A percentile compares a stretch with the other conserved stretches of the same genome.
Conservation (phyloP, 1,140 invertebrate genomes). For the Lucilia sericata region DNA sequence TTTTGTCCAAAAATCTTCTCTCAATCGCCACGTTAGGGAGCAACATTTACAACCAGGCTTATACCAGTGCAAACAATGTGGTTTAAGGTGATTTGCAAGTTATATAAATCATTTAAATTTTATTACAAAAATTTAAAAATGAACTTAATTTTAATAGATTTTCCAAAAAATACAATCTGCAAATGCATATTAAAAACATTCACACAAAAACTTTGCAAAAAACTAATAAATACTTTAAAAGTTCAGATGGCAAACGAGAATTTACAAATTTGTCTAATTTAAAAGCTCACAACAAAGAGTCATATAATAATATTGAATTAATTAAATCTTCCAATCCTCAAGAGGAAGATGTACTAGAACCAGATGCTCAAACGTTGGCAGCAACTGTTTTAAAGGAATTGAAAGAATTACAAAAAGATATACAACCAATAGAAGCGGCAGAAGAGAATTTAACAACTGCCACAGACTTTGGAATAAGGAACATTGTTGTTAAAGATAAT, state of each 20-base stretch:
- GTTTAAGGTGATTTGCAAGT: background rate
- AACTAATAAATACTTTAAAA: background rate
- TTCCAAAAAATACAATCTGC: slow-evolving; percentile 40
- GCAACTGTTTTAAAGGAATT: slow-evolving; percentile 39
- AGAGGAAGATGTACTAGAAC: background rate
- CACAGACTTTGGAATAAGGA: background rate
- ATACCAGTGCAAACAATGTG: slow-evolving; percentile 33
- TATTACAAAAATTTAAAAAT: too few species aligned
- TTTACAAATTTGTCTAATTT: background rate
- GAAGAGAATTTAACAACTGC: background rate
- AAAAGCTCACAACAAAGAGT: slow-evolving; percentile 19
- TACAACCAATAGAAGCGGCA: background rate
- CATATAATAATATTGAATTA: background rate
- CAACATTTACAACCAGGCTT: slow-evolving; percentile 14
- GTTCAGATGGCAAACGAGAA: background rate
- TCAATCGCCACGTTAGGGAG: slow-evolving; percentile 31
- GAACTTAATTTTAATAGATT: slow-evolving; percentile 26
- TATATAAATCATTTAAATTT: too few species aligned
- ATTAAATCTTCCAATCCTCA: background rate
- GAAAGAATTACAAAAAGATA: slow-evolving; percentile 44
- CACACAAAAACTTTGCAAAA: background rate
- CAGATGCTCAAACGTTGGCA: slow-evolving; percentile 32
- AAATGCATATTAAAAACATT: slow-evolving; percentile 15
- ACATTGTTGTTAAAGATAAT: background rate
- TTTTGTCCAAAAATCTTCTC: slow-evolving; percentile 35